Evolutionary conservation across 2,113 vertebrate genomes (phyloP).

Genomic region (Corydoras maculifer): DNA sequence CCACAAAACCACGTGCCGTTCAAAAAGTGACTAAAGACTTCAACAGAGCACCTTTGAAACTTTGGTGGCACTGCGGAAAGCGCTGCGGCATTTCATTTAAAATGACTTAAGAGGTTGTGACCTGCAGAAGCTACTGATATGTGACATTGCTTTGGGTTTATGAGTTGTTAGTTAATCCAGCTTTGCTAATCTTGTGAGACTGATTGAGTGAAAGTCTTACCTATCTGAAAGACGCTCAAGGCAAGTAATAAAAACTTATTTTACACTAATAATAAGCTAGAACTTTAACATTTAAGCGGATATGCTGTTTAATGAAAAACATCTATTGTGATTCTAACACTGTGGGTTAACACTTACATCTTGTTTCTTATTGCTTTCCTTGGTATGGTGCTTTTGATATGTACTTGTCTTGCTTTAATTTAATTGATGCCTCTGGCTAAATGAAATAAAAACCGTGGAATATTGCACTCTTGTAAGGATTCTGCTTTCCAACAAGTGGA

Average conservation of each 20-base stretch:
- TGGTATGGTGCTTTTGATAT: too few species aligned
- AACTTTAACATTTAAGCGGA: too few species aligned
- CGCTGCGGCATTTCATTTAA: constrained; percentile 30
- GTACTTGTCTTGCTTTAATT: too few species aligned
- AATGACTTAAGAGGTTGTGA: constrained; percentile 22
- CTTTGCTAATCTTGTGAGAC: constrained; percentile 19
- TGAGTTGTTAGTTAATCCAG: constrained; percentile 19
- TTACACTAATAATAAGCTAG: background rate
- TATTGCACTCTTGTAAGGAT: too few species aligned
- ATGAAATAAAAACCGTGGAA: too few species aligned
- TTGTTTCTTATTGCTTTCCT: too few species aligned
- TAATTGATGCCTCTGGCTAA: too few species aligned
- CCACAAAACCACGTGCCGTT: background rate
- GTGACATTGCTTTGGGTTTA: constrained; percentile 26
- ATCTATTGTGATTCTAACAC: too few species aligned
- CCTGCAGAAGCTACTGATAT: constrained; percentile 8
- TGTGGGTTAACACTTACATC: too few species aligned
- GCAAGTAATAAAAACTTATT: background rate
- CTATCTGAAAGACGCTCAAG: constrained; percentile 2
- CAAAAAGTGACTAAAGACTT: constrained; percentile 1
- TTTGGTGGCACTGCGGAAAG: background rate
- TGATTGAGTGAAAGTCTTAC: constrained; percentile 1
- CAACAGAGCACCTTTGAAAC: background rate
- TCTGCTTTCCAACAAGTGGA: background rate
- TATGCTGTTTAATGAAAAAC: too few species aligned